Conservation (phyloP, 1,140 invertebrate species). For the Drosophila ercepeae region DNA sequence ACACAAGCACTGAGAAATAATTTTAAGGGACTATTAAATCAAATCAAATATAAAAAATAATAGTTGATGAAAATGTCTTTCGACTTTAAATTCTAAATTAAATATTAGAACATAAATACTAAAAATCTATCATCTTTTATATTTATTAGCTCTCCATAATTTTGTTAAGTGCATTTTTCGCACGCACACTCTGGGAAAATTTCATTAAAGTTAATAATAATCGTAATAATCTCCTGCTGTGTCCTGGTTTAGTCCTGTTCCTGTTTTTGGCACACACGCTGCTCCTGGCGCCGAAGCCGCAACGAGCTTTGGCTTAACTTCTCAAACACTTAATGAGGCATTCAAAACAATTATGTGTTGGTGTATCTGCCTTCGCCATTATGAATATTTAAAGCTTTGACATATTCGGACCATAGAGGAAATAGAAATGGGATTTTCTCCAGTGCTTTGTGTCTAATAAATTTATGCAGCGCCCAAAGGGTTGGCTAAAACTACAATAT, state of each 20-base stretch:
- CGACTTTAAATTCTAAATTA: too few relatives aligned
- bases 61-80: not conserved
- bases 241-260: conserved; percentile 29
- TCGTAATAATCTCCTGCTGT: conserved; percentile 70
- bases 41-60: not conserved
- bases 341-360: conserved; percentile 73
- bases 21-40: not conserved
- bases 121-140: too few relatives aligned
- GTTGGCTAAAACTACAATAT: conserved; percentile 8
- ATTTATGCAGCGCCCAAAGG: conserved; percentile 41
- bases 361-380: conserved; percentile 49
- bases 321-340: conserved; percentile 78
- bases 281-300: not conserved
- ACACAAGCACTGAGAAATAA: not conserved
- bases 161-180: conserved; percentile 1
- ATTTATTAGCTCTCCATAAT: not conserved
- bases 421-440: conserved; percentile 30
- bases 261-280: conserved; percentile 3
- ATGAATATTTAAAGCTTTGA: conserved; percentile 71
- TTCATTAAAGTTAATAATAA: conserved; percentile 70
- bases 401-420: conserved; percentile 12
- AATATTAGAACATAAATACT: too few relatives aligned
- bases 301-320: conserved; percentile 61
- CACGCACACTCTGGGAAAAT: conserved; percentile 18
- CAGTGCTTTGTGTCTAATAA: conserved; percentile 49